These are phyloP conservation scores for Nibea albiflora DNA, from an alignment of 2,113 vertebrate genomes.

Conservation along the genomic window DNA sequence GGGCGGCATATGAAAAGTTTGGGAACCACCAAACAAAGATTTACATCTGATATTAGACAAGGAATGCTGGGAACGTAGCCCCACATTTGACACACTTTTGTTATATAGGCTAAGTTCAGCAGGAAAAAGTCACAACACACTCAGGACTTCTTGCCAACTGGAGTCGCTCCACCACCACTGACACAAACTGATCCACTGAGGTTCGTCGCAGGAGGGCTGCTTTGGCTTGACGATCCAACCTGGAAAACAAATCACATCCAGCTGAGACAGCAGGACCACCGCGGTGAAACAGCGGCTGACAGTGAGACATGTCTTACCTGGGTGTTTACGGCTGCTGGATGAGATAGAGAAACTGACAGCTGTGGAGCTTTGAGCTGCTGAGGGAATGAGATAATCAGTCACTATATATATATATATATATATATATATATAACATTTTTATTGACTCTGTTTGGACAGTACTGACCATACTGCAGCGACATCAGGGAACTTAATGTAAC, in stretches of 20 bases:
- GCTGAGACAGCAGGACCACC: constrained; percentile 25
- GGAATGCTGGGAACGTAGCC: background rate
- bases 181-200: constrained; percentile 68
- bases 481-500: constrained; percentile 17
- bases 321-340: constrained; percentile 68
- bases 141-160: constrained; percentile 63
- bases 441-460: background rate
- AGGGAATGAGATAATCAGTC: constrained; percentile 5
- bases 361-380: constrained; percentile 15
- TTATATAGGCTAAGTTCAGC: background rate
- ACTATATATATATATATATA: background rate
- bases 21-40: too few species aligned
- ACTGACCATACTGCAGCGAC: background rate
- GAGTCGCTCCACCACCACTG: constrained; percentile 72
- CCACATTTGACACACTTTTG: background rate
- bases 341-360: constrained; percentile 79
- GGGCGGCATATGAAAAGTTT: too few species aligned
- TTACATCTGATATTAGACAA: background rate
- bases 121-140: constrained; percentile 60
- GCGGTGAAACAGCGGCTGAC: background rate
- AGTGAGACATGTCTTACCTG: constrained; percentile 64
- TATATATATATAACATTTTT: background rate
- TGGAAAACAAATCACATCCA: constrained; percentile 62
- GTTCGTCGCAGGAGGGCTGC: constrained; percentile 62
- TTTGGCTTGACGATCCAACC: constrained; percentile 77